Evolutionary conservation across 53 echinoderm and acorn worm genomes (phyloP), one percentile per base, ranked within the genome.

Genomic region (Astropecten irregularis): DNA sequence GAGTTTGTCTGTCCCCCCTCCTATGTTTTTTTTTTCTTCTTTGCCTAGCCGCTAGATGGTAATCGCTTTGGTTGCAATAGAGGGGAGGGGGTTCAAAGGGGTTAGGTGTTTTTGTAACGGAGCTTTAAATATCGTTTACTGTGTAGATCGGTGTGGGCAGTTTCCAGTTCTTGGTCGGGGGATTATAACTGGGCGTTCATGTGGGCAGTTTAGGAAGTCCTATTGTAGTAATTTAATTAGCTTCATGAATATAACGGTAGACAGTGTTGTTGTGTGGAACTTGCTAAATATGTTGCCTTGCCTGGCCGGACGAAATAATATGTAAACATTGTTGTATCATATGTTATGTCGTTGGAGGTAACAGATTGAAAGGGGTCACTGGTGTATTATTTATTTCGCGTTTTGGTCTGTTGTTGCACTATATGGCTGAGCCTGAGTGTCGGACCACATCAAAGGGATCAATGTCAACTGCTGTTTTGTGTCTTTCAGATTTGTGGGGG

Each of bases 151-250:
- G 61, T 79, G 22, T 8, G 61, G 77, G 60, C 27, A 15, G 40
- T 57, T 57, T 40, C n/a, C n/a, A n/a, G n/a, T n/a, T n/a, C n/a
- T n/a, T n/a, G n/a, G n/a, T n/a, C 25, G 40, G 23, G 76, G 26
- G 76, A 57, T 76, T 76, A 76, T 51, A 13, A 37, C 57, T 57
- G 56, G 76, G 76, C 58, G 76, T 57, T 57, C n/a, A n/a, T n/a
- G 57, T 76, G 76, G 26, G 26, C 25, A 56, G 56, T 76, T 53
- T 76, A 76, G 58, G 71, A 71, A 71, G 71, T 71, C 50, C 31
- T 18, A 52, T n/a, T 25, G 57, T 56, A 33, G 47, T 61, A 62
- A 58, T 76, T 76, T 57, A 58, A 60, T 77, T 77, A 77, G 48
- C 32, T n/a, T n/a, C n/a, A 31, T 60, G 77, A 77, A 58, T 60